Evolutionary conservation across 1,140 invertebrate genomes (phyloP).

Genomic region (Yoshiicerus persimilis): DNA sequence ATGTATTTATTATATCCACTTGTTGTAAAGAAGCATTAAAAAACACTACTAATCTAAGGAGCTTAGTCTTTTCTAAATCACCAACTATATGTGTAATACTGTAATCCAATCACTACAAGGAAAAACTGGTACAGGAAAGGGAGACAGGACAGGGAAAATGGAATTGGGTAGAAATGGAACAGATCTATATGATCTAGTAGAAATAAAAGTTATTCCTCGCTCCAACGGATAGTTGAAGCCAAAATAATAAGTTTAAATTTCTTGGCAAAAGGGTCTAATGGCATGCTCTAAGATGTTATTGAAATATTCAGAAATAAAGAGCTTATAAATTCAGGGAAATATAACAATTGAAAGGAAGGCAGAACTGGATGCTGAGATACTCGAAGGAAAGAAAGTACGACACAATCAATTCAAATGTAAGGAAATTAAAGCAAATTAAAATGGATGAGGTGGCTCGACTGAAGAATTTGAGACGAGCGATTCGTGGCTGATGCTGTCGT

Average conservation of each 20-base stretch:
- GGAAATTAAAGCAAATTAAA: constrained; percentile 11
- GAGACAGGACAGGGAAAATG: not conserved
- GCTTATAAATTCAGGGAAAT: not conserved
- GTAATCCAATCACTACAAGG: not conserved
- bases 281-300: constrained; percentile 9
- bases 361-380: not conserved
- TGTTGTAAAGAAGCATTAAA: not conserved
- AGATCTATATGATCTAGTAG: not conserved
- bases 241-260: constrained; percentile 41
- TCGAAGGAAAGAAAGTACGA: not conserved
- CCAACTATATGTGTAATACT: not conserved
- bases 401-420: not conserved
- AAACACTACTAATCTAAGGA: not conserved
- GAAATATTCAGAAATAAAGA: not conserved
- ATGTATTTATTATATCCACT: not conserved
- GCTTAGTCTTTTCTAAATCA: not conserved
- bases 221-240: constrained; percentile 36
- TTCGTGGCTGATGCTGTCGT: not conserved
- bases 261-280: constrained; percentile 38
- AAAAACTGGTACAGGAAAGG: not conserved
- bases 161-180: not conserved
- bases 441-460: not conserved
- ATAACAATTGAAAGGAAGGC: not conserved
- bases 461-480: not conserved
- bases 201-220: not conserved